These are phyloP conservation scores for Apamea sordens DNA, from an alignment of 2,888 invertebrate genomes.

Conservation along the genomic window DNA sequence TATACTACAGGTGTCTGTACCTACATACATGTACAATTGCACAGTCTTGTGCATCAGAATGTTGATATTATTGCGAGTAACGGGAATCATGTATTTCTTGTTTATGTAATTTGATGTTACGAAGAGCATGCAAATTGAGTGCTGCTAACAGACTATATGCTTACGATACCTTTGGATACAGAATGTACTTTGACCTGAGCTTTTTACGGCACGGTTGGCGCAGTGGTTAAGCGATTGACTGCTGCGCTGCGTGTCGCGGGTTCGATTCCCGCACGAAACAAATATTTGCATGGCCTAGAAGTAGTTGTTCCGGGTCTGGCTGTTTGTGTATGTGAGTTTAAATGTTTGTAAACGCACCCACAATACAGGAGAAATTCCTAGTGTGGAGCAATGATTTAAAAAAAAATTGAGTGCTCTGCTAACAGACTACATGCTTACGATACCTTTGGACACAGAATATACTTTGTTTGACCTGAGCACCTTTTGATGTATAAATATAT, in stretches of 20 bases:
- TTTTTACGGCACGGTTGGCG: too few species aligned
- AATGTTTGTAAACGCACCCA: too few species aligned
- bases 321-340: too few species aligned
- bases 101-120: slow-evolving; percentile 49
- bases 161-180: slow-evolving; percentile 2
- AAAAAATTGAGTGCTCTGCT: slow-evolving; percentile 29
- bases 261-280: too few species aligned
- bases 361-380: too few species aligned
- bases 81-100: slow-evolving; percentile 27
- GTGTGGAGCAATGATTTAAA: too few species aligned
- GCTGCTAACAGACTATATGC: slow-evolving; percentile 17
- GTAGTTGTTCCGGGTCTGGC: too few species aligned
- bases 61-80: slow-evolving; percentile 56
- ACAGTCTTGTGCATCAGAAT: slow-evolving; percentile 7
- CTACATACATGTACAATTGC: background rate
- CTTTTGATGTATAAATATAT: too few species aligned
- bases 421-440: slow-evolving; percentile 21
- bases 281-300: too few species aligned
- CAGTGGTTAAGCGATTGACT: too few species aligned
- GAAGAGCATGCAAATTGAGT: slow-evolving; percentile 39
- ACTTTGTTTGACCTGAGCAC: slow-evolving; percentile 13
- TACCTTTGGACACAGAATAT: background rate
- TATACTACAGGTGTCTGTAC: background rate
- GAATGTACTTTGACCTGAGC: background rate
- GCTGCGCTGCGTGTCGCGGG: too few species aligned